Base-by-base conservation (phyloP, 2,888 invertebrate species). In the Epicampocera succincta region DNA sequence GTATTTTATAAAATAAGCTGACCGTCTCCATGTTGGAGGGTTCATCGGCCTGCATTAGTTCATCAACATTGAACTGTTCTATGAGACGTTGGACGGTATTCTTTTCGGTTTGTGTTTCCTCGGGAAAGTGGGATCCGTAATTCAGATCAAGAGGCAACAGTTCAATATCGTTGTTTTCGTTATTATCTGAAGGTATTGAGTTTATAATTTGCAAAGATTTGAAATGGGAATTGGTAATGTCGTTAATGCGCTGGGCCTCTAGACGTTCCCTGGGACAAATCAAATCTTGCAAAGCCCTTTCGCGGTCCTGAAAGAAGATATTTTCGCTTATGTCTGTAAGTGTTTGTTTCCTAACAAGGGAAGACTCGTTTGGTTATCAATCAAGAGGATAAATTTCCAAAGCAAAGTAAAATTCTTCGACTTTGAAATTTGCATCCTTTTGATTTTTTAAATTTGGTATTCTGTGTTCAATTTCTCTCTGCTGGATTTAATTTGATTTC, bases 141-240 rank as follows among this genome's bases (percentile, higher is more conserved):
- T 85, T 86, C 13, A 86, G 81, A 9, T 84, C 75, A 76, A 86
- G 58, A n/a, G 87, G 87, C 52, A 89, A 66, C 61, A 89, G 76
- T 19, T 89, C 90, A n/a, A 91, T 91, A 78, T 91, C 87, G 63
- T 91, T 91, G 84, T 90, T 89, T 81, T 90, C 90, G 48, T 90
- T 89, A 84, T 91, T 91, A 77, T 91, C 90, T 9, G 90, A 87
- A 21, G 88, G 87, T 44, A 90, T 89, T 81, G 87, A 89, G 56
- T 90, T 90, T 65, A 90, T 90, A 46, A 90, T 90, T 82, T 90
- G 87, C 65, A 90, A 83, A 0, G 90, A 90, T 63, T 90, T 90
- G 80, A 89, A 90, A 84, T 91, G 90, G 0, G 90, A 89, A 65
- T 89, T 90, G 42, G 89, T 87, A 46, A 90, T 88, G 83, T 90